phyloP scores from a whole-genome alignment of 2,888 invertebrate genomes.

The Auanema sp. region DNA sequence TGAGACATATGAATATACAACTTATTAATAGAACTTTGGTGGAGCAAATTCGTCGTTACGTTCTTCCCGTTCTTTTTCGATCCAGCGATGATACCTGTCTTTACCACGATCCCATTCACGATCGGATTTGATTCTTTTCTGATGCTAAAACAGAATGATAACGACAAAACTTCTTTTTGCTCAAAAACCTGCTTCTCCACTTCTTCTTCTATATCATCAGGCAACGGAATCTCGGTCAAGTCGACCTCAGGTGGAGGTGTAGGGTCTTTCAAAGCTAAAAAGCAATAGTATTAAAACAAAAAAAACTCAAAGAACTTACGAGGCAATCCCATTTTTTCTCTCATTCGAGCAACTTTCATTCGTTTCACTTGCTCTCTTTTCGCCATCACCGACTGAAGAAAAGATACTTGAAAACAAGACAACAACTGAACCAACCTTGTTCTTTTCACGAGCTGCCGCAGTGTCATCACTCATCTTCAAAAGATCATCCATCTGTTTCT shows the following conservation, averaged over 20 bases:
- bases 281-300: not conserved
- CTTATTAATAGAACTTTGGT: conserved; percentile 41
- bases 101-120: conserved; percentile 59
- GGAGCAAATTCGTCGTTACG: conserved; percentile 56
- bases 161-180: not conserved
- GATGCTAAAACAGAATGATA: conserved; percentile 22
- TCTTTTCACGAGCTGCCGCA: conserved; percentile 8
- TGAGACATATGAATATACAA: not conserved
- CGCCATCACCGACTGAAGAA: conserved; percentile 8
- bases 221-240: conserved; percentile 37
- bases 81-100: conserved; percentile 43
- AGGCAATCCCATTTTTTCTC: conserved; percentile 15
- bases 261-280: conserved; percentile 29
- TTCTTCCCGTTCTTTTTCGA: conserved; percentile 50
- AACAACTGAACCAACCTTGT: conserved; percentile 13
- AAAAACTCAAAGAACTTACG: conserved; percentile 1
- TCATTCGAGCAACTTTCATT: conserved; percentile 11
- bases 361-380: conserved; percentile 1
- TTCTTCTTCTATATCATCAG: conserved; percentile 23
- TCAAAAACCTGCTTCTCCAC: conserved; percentile 27
- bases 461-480: conserved; percentile 29
- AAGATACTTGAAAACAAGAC: not conserved
- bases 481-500: conserved; percentile 34
- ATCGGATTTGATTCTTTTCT: conserved; percentile 32
- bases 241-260: conserved; percentile 20